A percentile compares a stretch with the other conserved stretches of the same genome.
phyloP scores from a whole-genome alignment of 2,113 vertebrate species.

The Clarias magur region DNA sequence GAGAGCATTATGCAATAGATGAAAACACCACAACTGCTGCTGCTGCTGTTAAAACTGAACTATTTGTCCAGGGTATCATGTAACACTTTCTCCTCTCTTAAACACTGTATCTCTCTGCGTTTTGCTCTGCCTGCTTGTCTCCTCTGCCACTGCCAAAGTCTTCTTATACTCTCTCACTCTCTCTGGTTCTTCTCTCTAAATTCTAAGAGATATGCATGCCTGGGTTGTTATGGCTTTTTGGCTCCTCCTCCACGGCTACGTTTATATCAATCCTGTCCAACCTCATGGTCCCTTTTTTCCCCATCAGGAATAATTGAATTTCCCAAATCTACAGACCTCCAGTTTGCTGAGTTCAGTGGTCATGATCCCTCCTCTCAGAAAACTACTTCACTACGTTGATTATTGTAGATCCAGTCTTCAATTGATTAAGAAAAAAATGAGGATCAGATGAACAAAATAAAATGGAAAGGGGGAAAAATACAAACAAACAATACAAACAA shows the following conservation, averaged over 20 bases:
- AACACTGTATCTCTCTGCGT: not conserved
- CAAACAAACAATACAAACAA: too few relatives aligned
- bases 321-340: not conserved
- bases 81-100: slow-evolving; percentile 28
- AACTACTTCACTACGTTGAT: not conserved
- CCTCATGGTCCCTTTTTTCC: slow-evolving; percentile 24
- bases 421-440: not conserved
- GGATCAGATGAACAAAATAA: not conserved
- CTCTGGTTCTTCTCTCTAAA: slow-evolving; percentile 28
- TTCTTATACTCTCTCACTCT: slow-evolving; percentile 1
- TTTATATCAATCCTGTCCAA: slow-evolving; percentile 29
- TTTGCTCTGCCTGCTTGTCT: not conserved
- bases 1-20: slow-evolving; percentile 42
- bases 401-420: not conserved
- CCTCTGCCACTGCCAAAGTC: not conserved
- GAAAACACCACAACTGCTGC: slow-evolving; percentile 36
- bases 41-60: slow-evolving; percentile 25
- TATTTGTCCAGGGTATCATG: slow-evolving; percentile 35
- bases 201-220: slow-evolving; percentile 48
- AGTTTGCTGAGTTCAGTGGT: not conserved
- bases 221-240: slow-evolving; percentile 41
- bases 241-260: slow-evolving; percentile 38
- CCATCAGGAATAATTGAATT: slow-evolving; percentile 34
- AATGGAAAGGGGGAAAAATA: not conserved
- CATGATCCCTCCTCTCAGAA: not conserved